Conservation (phyloP, 37 sponge, comb jelly and placozoan genomes). For the Chondrilla cf. caribensis region DNA sequence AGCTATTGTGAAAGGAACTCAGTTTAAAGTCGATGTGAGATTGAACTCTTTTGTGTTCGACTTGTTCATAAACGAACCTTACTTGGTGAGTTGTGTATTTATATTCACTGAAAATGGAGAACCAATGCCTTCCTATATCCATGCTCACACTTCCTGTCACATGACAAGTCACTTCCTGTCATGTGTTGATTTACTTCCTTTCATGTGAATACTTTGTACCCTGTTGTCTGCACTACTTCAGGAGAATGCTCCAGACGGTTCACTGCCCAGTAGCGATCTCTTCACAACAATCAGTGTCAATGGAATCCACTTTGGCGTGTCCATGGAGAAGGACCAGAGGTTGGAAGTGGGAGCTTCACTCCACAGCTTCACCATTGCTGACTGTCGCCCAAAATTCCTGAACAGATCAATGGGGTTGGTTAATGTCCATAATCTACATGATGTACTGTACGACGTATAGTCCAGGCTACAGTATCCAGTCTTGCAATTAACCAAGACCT, state of each 20-base stretch:
- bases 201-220: too few species aligned
- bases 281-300: not conserved
- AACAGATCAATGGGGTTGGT: constrained; percentile 16
- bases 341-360: constrained; percentile 30
- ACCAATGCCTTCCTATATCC: too few species aligned
- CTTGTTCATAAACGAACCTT: constrained; percentile 2
- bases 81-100: not conserved
- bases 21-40: not conserved
- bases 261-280: not conserved
- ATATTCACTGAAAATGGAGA: not conserved
- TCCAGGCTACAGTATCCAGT: too few species aligned
- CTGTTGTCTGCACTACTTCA: not conserved
- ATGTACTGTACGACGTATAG: too few species aligned
- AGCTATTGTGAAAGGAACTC: too few species aligned
- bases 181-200: too few species aligned
- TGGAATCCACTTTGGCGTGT: constrained; percentile 19
- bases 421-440: too few species aligned
- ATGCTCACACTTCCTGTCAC: too few species aligned
- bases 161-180: too few species aligned
- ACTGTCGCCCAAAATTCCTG: not conserved
- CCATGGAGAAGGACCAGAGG: constrained; percentile 28
- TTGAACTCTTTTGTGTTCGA: not conserved
- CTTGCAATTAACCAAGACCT: too few species aligned
- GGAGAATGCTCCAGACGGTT: not conserved
- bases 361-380: constrained; percentile 1